Evolutionary conservation across 1,140 invertebrate genomes (phyloP), one percentile per base, ranked within the genome.

Genomic region (Drosophila parabipectinata): DNA sequence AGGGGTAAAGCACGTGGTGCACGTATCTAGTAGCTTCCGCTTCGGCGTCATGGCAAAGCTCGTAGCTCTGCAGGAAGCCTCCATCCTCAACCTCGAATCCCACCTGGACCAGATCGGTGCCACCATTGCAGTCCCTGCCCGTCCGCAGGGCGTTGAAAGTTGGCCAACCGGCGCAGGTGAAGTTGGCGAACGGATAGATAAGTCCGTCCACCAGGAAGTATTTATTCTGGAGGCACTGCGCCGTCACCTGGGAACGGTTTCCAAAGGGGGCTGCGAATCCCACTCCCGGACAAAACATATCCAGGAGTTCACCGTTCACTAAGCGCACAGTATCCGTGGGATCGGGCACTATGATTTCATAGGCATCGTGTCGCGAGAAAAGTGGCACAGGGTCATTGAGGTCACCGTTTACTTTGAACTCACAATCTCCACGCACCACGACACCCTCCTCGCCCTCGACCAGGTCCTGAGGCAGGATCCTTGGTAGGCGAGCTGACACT

Each of bases 21-120:
- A 92, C 81, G 37, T 93, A 93, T 30, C 92, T 88, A 0, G 93
- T 93, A 2, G 37, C 72, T 24, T 91, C 90, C 3, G 75, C 87
- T 10, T 63, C 28, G 28, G 92, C 90, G 44, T 93, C 84, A 10
- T 92, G 92, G 15, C 93, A 93, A 0, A 93, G 75, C 50, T 93
- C 92, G 24, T 92, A 88, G 12, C 90, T 79, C 12, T 78, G 78
- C 32, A 93, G 28, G 34, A 93, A 93, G 3, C 76, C 77, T 6
- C 77, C 87, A 12, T 78, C 83, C 0, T 79, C 69, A 5, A 91
- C n/a, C 45, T 89, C 61, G 48, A 92, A 92, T 7, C 91, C 91
- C 12, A 91, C 77, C 59, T 92, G 82, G 0, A 91, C 66, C 6
- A 92, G 74, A 55, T 90, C 82, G 0, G 90, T 87, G 39, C 82